phyloP scores from a whole-genome alignment of 2,797 vertebrate genomes.

The Strix occidentalis region DNA sequence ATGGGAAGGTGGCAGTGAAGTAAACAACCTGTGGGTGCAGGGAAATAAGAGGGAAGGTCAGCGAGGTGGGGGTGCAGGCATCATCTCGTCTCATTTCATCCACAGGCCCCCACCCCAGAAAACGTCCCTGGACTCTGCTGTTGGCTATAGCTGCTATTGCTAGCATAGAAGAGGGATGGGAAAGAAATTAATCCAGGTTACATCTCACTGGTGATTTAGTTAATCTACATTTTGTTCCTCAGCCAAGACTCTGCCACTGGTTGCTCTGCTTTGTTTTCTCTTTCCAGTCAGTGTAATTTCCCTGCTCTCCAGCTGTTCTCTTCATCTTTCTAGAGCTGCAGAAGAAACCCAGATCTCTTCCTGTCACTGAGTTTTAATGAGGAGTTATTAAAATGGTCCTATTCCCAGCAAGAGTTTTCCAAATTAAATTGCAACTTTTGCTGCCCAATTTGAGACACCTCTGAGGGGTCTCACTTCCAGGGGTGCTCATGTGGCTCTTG shows the following conservation, averaged over 20 bases:
- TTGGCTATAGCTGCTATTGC: neutral
- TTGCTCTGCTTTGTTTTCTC: conserved; percentile 7
- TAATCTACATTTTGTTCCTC: conserved; percentile 19
- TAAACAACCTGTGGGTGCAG: conserved; percentile 84
- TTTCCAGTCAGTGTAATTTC: conserved; percentile 7
- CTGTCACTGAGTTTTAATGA: conserved; percentile 45
- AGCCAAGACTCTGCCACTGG: neutral
- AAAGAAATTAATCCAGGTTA: neutral
- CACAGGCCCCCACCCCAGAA: neutral
- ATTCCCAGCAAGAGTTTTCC: conserved; percentile 17
- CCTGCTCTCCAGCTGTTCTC: conserved; percentile 33
- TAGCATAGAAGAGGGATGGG: neutral
- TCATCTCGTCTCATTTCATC: neutral
- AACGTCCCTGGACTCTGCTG: neutral
- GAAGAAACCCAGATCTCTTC: neutral
- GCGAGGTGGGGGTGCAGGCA: neutral
- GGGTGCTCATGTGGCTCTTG: neutral
- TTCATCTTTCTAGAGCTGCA: conserved; percentile 23
- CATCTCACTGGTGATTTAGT: neutral
- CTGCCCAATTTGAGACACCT: neutral
- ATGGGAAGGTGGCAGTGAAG: conserved; percentile 92
- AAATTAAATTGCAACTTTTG: conserved; percentile 25
- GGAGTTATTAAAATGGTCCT: conserved; percentile 38
- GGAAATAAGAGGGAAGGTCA: neutral
- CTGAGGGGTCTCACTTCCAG: neutral